phyloP scores from a whole-genome alignment of 2,797 vertebrate species.

The Apodemus agrarius region DNA sequence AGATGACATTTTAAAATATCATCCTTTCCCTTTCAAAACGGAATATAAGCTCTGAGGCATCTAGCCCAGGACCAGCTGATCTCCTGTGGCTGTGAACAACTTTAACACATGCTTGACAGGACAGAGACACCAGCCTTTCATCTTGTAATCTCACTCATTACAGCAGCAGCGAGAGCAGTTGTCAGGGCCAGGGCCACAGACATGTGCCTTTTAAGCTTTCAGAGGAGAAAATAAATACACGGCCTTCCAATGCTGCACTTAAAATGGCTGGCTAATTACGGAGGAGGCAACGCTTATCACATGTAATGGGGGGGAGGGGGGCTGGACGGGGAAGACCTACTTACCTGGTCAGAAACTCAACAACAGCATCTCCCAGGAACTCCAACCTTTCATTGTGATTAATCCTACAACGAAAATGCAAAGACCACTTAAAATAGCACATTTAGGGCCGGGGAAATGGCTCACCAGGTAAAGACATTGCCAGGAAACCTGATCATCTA shows the following conservation, averaged over 20 bases:
- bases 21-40: conserved; percentile 79
- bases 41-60: conserved; percentile 77
- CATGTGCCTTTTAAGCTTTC: conserved; percentile 52
- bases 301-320: not conserved
- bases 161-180: conserved; percentile 61
- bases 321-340: conserved; percentile 7
- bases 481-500: too few species aligned
- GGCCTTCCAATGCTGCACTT: not conserved
- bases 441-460: not conserved
- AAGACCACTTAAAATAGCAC: conserved; percentile 57
- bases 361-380: conserved; percentile 99
- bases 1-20: conserved; percentile 85
- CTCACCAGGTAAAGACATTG: not conserved
- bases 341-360: conserved; percentile 99
- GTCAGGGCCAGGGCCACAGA: conserved; percentile 70
- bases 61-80: conserved; percentile 77
- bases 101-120: conserved; percentile 79
- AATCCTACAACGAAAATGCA: conserved; percentile 90
- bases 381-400: conserved; percentile 99
- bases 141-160: conserved; percentile 80
- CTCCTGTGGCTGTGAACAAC: conserved; percentile 74
- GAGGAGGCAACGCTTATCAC: conserved; percentile 47
- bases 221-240: conserved; percentile 6
- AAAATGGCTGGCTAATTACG: conserved; percentile 43
- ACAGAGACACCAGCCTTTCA: conserved; percentile 81